phyloP scores from a whole-genome alignment of 2,113 vertebrate species.

The Oreochromis tanganicae region DNA sequence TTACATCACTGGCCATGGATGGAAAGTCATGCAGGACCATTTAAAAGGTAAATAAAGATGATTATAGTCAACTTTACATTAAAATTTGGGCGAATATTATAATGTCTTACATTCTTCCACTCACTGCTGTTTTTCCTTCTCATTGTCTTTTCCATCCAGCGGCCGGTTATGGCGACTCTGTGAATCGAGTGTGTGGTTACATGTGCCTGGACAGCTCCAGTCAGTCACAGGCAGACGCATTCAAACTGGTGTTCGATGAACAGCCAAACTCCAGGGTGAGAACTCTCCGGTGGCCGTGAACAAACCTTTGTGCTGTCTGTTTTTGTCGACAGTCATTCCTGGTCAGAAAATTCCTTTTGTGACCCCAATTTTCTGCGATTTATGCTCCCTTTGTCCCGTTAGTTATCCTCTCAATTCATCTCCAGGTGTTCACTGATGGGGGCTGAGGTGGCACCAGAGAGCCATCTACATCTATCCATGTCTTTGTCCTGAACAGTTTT shows the following conservation, averaged over 20 bases:
- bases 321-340: neutral
- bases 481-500: neutral
- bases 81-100: neutral
- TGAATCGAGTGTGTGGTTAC: conserved; percentile 78
- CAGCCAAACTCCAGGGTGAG: conserved; percentile 80
- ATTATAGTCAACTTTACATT: neutral
- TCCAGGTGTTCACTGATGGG: neutral
- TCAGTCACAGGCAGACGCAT: conserved; percentile 76
- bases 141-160: conserved; percentile 32
- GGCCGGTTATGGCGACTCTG: conserved; percentile 66
- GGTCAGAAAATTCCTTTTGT: neutral
- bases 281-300: neutral
- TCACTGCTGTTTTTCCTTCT: neutral
- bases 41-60: conserved; percentile 74
- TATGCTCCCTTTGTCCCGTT: accelerated
- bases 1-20: conserved; percentile 83
- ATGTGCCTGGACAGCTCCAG: conserved; percentile 87
- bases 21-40: conserved; percentile 82
- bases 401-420: neutral
- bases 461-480: neutral
- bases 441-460: accelerated
- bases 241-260: conserved; percentile 87
- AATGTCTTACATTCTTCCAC: neutral
- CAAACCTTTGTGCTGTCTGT: neutral
- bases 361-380: neutral